Base-by-base conservation (phyloP, 2,888 invertebrate genomes). In the Sclerodermus sp. region DNA sequence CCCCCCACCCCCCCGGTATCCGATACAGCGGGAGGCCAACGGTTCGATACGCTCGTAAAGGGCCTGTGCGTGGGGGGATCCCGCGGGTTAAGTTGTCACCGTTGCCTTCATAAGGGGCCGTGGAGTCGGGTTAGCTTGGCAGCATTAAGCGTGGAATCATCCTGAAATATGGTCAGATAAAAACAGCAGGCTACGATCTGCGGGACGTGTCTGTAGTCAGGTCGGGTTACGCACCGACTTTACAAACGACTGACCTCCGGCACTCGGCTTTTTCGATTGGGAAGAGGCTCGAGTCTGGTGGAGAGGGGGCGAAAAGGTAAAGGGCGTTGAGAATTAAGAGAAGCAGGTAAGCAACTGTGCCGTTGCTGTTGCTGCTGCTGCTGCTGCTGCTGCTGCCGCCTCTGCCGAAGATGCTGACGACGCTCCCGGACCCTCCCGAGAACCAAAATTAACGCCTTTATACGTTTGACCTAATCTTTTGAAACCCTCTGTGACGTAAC, bases 111-210 rank as follows among this genome's bases (percentile, higher is more conserved):
- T 48, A 45, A 57, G 54, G 61, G 56, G 55, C 50, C 50, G 47
- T 56, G 57, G 45, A 39, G 53, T 38, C 44, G 51, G 49, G 53
- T 46, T 37, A 45, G 45, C 47, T 50, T 37, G 42, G 49, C 52
- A 60, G 64, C 62, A 67, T 70, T 70, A 73, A 71, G 64, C 63
- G 67, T 64, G 66, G 73, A 74, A 74, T 73, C 71, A 75, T 75
- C 67, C 73, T 76, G 73, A 74, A 75, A 74, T 74, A 75, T 70
- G 66, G 67, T 49, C 67, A 71, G 70, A 76, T 76, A 76, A 76
- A 76, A 76, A 73, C 74, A 72, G 74, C 74, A 71, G 72, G 74
- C 74, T 71, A 72, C 73, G 71, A 72, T 63, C 71, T 62, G 70
- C 62, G 64, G 62, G 64, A 66, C 63, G 58, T 60, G 60, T 47